Percentiles rank a stretch among this genome's conserved stretches.
phyloP scores from a whole-genome alignment of 35 echinoderm and acorn worm genomes.

The Eucidaris tribuloides region DNA sequence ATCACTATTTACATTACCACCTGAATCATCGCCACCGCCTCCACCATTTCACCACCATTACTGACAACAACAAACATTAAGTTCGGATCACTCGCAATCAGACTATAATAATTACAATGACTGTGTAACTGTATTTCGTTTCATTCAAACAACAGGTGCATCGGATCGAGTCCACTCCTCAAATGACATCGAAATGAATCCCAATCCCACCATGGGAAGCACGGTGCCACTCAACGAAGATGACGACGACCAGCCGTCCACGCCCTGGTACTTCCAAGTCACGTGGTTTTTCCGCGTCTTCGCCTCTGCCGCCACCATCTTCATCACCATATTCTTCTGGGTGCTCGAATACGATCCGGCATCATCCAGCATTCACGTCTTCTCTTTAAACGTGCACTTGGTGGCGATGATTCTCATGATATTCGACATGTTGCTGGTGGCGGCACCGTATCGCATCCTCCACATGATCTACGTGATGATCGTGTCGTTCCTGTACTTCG shows the following conservation, averaged over 20 bases:
- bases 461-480: constrained; percentile 60
- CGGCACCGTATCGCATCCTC: constrained; percentile 58
- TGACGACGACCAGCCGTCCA: not conserved
- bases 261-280: constrained; percentile 74
- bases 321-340: constrained; percentile 61
- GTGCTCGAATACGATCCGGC: constrained; percentile 56
- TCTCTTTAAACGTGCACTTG: constrained; percentile 63
- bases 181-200: too few species aligned
- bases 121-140: too few species aligned
- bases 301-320: constrained; percentile 25
- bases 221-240: not conserved
- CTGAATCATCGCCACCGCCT: too few species aligned
- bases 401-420: constrained; percentile 42
- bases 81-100: too few species aligned
- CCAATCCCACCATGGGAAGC: not conserved
- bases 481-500: constrained; percentile 44
- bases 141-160: too few species aligned
- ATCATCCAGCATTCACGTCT: constrained; percentile 23
- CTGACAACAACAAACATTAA: too few species aligned
- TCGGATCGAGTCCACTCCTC: too few species aligned
- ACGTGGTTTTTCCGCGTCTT: constrained; percentile 58
- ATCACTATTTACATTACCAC: too few species aligned
- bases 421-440: constrained; percentile 51
- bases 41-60: too few species aligned
- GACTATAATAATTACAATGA: too few species aligned